Evolutionary conservation across 2,888 invertebrate species (phyloP), one percentile per base, ranked within the genome.

Genomic region (Vandiemenella viatica): DNA sequence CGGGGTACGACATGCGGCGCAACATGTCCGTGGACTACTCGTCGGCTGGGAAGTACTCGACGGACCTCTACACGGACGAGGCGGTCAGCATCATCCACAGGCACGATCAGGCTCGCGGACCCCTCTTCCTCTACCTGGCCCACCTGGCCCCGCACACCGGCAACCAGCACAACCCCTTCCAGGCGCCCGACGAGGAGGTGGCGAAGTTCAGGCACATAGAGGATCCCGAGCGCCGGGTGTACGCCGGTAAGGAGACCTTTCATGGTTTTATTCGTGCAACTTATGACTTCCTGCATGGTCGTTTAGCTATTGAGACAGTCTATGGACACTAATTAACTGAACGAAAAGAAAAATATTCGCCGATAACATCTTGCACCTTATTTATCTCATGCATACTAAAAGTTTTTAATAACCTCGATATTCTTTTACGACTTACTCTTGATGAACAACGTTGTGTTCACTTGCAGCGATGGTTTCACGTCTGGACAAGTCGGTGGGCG

Each of bases 401-500:
- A n/a, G n/a, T n/a, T n/a, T n/a, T n/a, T n/a, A n/a, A n/a, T n/a
- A n/a, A n/a, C n/a, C n/a, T n/a, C n/a, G n/a, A n/a, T n/a, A n/a
- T n/a, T n/a, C n/a, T n/a, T n/a, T n/a, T n/a, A n/a, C n/a, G n/a
- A n/a, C n/a, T n/a, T n/a, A n/a, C n/a, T n/a, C n/a, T n/a, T n/a
- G n/a, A n/a, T n/a, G n/a, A n/a, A n/a, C n/a, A n/a, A n/a, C n/a
- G n/a, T n/a, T n/a, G n/a, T n/a, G n/a, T 19, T 8, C 32, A 48
- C 52, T 72, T 72, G 50, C 63, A 84, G 91, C 85, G 8, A 86
- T 92, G 80, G 75, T 91, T 1, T 78, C 83, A 18, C 81, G 81
- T 57, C 67, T 95, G 58, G 95, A 95, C 62, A 77, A 83, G 50
- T 84, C 90, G 37, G 76, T 95, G 0, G 91, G 90, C 0, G 73